Conservation (phyloP, 2,113 vertebrate genomes). For the Mormyrus iriodes region DNA sequence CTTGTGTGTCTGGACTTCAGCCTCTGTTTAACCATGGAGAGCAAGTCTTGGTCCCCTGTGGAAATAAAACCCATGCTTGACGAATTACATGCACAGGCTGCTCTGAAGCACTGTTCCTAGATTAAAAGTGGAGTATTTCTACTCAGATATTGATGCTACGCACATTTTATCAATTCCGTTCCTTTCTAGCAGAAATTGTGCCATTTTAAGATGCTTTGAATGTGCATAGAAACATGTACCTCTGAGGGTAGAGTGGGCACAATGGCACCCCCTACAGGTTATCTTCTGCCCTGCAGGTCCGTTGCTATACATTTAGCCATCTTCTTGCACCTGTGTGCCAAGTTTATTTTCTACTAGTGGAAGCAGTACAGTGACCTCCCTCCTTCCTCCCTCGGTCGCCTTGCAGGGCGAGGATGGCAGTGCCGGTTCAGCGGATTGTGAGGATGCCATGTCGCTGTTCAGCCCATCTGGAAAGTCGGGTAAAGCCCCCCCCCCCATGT, state of each 20-base stretch:
- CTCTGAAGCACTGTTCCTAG: neutral
- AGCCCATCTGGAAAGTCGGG: conserved; percentile 65
- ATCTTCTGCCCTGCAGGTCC: neutral
- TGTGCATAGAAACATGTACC: neutral
- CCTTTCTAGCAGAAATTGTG: neutral
- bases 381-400: conserved; percentile 1
- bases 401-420: conserved; percentile 80
- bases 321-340: neutral
- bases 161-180: neutral
- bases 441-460: conserved; percentile 72
- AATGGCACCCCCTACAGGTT: neutral
- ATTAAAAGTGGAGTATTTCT: neutral
- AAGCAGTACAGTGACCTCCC: neutral
- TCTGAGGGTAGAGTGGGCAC: neutral
- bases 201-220: neutral
- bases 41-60: neutral
- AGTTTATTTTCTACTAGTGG: neutral
- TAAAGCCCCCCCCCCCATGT: conserved; percentile 34
- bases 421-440: conserved; percentile 73
- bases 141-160: neutral
- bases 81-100: neutral
- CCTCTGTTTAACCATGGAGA: neutral
- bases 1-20: neutral
- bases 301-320: neutral
- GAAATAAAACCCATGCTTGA: neutral